A percentile compares a stretch with the other conserved stretches of the same genome.
These are phyloP conservation scores for Slavum lentiscoides DNA, from an alignment of 2,888 invertebrate species.

Conservation along the genomic window DNA sequence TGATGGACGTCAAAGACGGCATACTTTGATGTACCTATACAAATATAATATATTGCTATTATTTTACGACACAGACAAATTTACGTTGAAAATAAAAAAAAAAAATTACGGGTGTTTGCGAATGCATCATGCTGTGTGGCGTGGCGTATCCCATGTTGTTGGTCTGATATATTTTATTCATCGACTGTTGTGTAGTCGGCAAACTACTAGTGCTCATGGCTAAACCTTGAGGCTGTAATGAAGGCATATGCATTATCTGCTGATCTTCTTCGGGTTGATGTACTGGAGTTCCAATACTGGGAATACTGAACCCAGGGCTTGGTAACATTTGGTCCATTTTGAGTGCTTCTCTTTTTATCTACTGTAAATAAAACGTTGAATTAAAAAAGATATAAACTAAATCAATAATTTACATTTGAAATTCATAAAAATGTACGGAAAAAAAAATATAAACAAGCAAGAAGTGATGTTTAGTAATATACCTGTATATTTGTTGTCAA, in stretches of 20 bases:
- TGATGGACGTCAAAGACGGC: conserved; percentile 48
- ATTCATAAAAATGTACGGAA: neutral
- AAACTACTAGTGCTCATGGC: conserved; percentile 36
- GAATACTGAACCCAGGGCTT: conserved; percentile 85
- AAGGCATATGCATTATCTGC: conserved; percentile 72
- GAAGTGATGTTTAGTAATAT: neutral
- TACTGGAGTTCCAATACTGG: conserved; percentile 85
- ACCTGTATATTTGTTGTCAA: too few relatives aligned
- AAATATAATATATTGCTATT: neutral
- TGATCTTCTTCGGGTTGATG: conserved; percentile 92
- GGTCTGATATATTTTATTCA: conserved; percentile 61
- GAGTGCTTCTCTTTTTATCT: neutral
- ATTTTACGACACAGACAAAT: neutral
- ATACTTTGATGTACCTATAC: conserved; percentile 46
- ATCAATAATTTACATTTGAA: neutral
- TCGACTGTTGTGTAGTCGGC: conserved; percentile 35
- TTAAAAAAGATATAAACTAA: neutral
- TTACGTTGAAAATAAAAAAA: neutral
- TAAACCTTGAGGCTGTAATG: conserved; percentile 63
- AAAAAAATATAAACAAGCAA: neutral
- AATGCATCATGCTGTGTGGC: conserved; percentile 85
- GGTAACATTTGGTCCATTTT: conserved; percentile 88
- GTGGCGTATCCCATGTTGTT: conserved; percentile 68
- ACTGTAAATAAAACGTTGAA: neutral
- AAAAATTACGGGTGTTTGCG: conserved; percentile 78